phyloP scores from a whole-genome alignment of 2,113 vertebrate genomes.

The Oplegnathus fasciatus region DNA sequence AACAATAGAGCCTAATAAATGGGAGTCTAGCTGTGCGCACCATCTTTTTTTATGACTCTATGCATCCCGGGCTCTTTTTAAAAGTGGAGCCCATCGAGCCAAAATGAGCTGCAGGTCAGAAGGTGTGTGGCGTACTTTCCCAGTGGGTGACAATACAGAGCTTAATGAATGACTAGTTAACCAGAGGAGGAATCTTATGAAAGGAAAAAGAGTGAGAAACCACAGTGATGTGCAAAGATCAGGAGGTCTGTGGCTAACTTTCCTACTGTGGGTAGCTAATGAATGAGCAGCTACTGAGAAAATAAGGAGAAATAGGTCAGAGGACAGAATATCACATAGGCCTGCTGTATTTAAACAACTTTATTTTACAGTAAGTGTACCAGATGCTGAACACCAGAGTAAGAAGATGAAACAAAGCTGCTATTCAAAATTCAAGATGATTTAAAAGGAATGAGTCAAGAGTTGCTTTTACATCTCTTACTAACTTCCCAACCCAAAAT shows the following conservation, averaged over 20 bases:
- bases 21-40: neutral
- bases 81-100: neutral
- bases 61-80: conserved; percentile 22
- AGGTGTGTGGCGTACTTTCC: conserved; percentile 37
- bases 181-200: conserved; percentile 15
- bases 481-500: neutral
- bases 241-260: conserved; percentile 10
- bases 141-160: conserved; percentile 25
- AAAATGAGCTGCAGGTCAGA: conserved; percentile 57
- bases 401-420: neutral
- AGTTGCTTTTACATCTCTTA: conserved; percentile 1
- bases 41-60: conserved; percentile 21
- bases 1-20: conserved; percentile 41
- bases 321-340: neutral
- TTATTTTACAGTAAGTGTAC: neutral
- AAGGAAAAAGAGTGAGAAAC: neutral
- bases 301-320: conserved; percentile 8
- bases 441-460: neutral
- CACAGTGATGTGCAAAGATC: conserved; percentile 28
- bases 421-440: neutral
- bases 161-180: conserved; percentile 59
- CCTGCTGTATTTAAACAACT: neutral
- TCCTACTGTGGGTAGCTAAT: conserved; percentile 22
- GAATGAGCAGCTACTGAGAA: conserved; percentile 20
- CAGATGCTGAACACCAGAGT: neutral